These are phyloP conservation scores for Drosophila barbarae DNA, from an alignment of 2,888 invertebrate genomes.

Conservation along the genomic window DNA sequence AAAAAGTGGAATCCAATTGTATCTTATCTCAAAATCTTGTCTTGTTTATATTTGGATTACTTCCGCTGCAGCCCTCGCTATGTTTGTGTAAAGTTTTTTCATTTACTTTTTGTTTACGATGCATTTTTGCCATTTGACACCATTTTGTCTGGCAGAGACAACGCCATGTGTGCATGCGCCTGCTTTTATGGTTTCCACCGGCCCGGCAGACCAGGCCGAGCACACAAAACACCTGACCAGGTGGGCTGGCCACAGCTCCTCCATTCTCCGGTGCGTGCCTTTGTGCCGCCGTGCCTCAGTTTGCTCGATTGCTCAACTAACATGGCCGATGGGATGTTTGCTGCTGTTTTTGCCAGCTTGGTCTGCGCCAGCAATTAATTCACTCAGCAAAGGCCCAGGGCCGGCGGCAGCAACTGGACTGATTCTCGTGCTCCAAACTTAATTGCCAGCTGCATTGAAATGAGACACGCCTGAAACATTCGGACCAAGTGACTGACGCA, in stretches of 20 bases:
- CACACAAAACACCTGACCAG: slow-evolving; percentile 53
- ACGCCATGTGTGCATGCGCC: slow-evolving; percentile 14
- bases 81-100: slow-evolving; percentile 38
- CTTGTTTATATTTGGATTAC: slow-evolving; percentile 6
- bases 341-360: slow-evolving; percentile 17
- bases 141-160: slow-evolving; percentile 60
- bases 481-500: slow-evolving; percentile 20
- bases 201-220: slow-evolving; percentile 30
- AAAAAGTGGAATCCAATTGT: background rate
- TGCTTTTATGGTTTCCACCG: slow-evolving; percentile 67
- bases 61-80: slow-evolving; percentile 40
- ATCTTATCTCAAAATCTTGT: background rate
- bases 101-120: slow-evolving; percentile 57
- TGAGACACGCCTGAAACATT: slow-evolving; percentile 27
- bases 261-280: slow-evolving; percentile 47
- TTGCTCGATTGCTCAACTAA: slow-evolving; percentile 69
- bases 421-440: slow-evolving; percentile 40
- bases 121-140: slow-evolving; percentile 71
- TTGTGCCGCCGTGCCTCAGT: slow-evolving; percentile 59
- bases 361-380: slow-evolving; percentile 62
- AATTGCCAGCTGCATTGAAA: slow-evolving; percentile 49
- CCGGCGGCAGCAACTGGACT: slow-evolving; percentile 15
- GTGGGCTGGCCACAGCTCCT: slow-evolving; percentile 6
- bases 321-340: slow-evolving; percentile 46
- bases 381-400: slow-evolving; percentile 36